phyloP scores from a whole-genome alignment of 2,797 vertebrate species.

The Liasis olivaceus region DNA sequence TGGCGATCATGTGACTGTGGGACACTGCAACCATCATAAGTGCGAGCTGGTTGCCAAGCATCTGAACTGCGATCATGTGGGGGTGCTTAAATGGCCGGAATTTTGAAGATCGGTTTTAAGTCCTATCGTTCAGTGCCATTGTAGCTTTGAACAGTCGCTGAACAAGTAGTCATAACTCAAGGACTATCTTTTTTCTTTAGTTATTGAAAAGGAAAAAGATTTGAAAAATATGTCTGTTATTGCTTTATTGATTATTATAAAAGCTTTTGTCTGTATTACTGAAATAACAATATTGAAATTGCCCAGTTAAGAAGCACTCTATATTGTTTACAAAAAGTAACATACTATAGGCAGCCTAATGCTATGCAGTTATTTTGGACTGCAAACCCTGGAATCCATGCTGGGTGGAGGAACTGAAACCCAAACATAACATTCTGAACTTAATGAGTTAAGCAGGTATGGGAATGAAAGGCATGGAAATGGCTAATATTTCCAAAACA shows the following conservation, averaged over 20 bases:
- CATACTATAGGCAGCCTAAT: not conserved
- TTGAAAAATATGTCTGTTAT: not conserved
- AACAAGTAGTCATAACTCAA: not conserved
- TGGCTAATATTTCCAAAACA: not conserved
- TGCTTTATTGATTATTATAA: not conserved
- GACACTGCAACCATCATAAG: no score
- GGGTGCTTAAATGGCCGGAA: not conserved
- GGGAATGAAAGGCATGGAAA: not conserved
- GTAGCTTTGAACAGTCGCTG: not conserved
- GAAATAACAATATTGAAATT: conserved; percentile 32
- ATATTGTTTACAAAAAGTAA: not conserved
- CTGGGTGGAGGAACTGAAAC: not conserved
- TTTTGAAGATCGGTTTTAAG: not conserved
- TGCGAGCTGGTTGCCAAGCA: not conserved
- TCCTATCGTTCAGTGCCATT: not conserved
- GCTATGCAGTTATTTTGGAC: not conserved
- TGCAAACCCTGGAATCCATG: not conserved
- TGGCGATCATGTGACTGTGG: no score
- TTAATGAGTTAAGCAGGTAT: not conserved
- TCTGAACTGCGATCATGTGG: not conserved
- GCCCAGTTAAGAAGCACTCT: conserved; percentile 16
- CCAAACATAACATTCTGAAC: not conserved
- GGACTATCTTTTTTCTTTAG: not conserved
- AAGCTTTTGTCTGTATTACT: not conserved
- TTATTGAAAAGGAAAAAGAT: not conserved